Conservation (phyloP, 2,888 invertebrate species). For the Pandemis heparana region DNA sequence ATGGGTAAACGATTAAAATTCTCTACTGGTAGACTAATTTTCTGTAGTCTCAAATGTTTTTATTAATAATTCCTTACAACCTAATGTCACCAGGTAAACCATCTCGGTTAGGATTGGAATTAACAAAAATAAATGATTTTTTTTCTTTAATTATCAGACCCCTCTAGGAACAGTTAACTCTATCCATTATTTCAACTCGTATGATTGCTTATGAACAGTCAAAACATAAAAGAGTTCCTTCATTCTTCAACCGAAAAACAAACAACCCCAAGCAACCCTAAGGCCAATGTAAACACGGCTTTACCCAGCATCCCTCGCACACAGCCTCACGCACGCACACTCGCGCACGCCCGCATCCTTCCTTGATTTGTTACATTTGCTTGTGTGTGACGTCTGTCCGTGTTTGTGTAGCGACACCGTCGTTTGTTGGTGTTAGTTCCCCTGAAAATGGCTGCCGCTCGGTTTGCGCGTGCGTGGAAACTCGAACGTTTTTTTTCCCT, state of each 20-base stretch:
- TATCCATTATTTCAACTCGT: conserved; percentile 3
- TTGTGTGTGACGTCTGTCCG: conserved; percentile 52
- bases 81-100: neutral
- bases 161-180: conserved; percentile 37
- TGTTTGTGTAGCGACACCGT: conserved; percentile 44
- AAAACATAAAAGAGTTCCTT: conserved; percentile 22
- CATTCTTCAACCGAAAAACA: conserved; percentile 36
- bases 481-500: conserved; percentile 35
- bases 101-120: neutral
- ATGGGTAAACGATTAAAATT: too few relatives aligned
- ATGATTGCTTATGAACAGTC: conserved; percentile 22
- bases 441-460: conserved; percentile 79
- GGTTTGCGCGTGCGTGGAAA: conserved; percentile 67
- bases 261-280: conserved; percentile 52
- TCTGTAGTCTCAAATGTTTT: too few relatives aligned
- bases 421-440: conserved; percentile 61
- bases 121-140: neutral
- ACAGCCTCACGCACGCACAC: conserved; percentile 54
- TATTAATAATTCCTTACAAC: too few relatives aligned
- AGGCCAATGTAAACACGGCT: conserved; percentile 58
- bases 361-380: conserved; percentile 63
- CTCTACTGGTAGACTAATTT: too few relatives aligned
- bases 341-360: conserved; percentile 51
- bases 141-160: neutral
- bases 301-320: conserved; percentile 75